phyloP scores from a whole-genome alignment of 2,888 invertebrate genomes.

The Lasius platythorax region DNA sequence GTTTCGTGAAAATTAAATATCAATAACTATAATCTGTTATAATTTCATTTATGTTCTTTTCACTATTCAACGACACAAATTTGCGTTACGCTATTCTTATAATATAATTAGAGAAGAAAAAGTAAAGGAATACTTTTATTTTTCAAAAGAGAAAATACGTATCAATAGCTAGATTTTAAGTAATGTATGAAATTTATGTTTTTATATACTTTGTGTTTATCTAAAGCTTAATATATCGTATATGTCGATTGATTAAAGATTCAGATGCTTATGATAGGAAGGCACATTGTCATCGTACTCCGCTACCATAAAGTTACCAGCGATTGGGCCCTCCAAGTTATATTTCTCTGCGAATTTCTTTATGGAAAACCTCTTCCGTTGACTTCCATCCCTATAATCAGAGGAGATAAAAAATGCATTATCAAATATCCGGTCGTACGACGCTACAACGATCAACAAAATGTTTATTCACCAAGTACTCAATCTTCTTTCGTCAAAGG shows the following conservation, averaged over 20 bases:
- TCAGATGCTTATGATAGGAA: slow-evolving; percentile 78
- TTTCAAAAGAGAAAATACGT: background rate
- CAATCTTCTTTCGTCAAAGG: slow-evolving; percentile 83
- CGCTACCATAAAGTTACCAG: slow-evolving; percentile 89
- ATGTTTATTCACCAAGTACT: slow-evolving; percentile 75
- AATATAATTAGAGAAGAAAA: background rate
- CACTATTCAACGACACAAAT: background rate
- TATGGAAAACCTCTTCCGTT: slow-evolving; percentile 88
- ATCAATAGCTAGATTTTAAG: background rate
- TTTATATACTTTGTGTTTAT: background rate
- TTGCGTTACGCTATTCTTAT: background rate
- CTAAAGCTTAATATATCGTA: background rate
- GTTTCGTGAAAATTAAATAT: background rate
- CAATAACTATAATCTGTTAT: background rate
- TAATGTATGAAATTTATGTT: background rate
- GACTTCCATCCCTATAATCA: slow-evolving; percentile 83
- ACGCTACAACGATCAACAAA: background rate
- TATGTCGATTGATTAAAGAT: slow-evolving; percentile 51
- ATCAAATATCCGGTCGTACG: background rate
- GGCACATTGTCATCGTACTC: slow-evolving; percentile 89
- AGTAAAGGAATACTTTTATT: background rate
- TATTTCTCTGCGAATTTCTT: slow-evolving; percentile 88
- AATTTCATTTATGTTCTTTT: background rate
- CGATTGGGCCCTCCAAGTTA: slow-evolving; percentile 88
- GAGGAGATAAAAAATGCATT: slow-evolving; percentile 8